Conservation (phyloP, 1,140 invertebrate genomes). For the Drosophila micromelanica region DNA sequence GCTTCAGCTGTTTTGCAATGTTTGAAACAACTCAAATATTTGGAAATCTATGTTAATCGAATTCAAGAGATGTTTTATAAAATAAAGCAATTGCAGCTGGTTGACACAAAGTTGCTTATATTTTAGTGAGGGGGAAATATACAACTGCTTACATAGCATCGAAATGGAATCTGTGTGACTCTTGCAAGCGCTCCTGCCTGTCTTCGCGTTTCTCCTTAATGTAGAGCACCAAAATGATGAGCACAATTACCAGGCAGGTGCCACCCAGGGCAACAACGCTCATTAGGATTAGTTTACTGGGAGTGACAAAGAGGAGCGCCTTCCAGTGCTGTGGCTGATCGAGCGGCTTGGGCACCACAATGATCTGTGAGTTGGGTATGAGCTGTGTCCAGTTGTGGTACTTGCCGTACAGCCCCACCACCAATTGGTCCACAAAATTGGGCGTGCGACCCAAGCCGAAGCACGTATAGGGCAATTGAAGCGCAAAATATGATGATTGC, state of each 20-base stretch:
- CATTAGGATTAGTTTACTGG: constrained; percentile 96
- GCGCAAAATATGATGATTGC: constrained; percentile 95
- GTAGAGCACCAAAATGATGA: constrained; percentile 94
- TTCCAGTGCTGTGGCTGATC: constrained; percentile 93
- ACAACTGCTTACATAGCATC: constrained; percentile 88
- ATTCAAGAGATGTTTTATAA: constrained; percentile 30
- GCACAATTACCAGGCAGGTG: constrained; percentile 93
- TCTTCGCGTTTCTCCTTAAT: constrained; percentile 97
- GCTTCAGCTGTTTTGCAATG: constrained; percentile 2
- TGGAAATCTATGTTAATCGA: constrained; percentile 29
- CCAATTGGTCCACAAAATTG: constrained; percentile 97
- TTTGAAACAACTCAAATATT: constrained; percentile 7
- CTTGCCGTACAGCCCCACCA: constrained; percentile 91
- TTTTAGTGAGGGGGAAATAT: neutral
- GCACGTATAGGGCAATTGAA: constrained; percentile 96
- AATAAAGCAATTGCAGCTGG: constrained; percentile 38
- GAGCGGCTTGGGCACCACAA: constrained; percentile 95
- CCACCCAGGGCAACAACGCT: constrained; percentile 95
- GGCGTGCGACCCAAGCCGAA: constrained; percentile 98
- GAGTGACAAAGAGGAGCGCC: constrained; percentile 97
- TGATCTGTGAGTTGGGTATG: constrained; percentile 98
- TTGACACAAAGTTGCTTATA: constrained; percentile 31
- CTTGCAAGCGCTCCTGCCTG: constrained; percentile 93
- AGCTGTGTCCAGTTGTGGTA: constrained; percentile 94
- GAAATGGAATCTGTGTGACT: constrained; percentile 94